Evolutionary conservation across 2,113 vertebrate genomes (phyloP).

Genomic region (Ophthalmolycus amberensis): DNA sequence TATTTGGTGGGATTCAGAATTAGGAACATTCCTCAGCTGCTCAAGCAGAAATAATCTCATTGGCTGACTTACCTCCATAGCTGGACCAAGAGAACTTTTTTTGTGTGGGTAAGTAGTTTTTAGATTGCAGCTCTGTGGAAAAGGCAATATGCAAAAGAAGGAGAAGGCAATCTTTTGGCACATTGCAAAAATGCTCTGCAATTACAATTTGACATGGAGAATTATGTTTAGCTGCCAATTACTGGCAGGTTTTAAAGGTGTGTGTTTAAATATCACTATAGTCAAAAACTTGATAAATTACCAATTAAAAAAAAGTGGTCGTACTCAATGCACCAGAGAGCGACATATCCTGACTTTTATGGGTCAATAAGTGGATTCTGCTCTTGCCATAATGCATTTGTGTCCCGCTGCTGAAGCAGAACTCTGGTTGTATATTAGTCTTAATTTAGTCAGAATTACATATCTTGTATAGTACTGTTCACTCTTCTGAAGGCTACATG

Average conservation of each 20-base stretch:
- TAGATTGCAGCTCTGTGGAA: conserved; percentile 32
- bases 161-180: conserved; percentile 14
- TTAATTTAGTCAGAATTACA: background rate
- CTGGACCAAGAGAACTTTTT: conserved; percentile 24
- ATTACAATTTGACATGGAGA: conserved; percentile 3
- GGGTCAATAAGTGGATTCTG: background rate
- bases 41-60: conserved; percentile 68
- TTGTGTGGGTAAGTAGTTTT: conserved; percentile 42
- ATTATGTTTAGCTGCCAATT: background rate
- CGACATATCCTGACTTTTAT: background rate
- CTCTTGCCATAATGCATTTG: background rate
- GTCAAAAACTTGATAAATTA: background rate
- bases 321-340: background rate
- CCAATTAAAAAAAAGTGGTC: background rate
- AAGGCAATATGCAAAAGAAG: conserved; percentile 10
- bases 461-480: background rate
- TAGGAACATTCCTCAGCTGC: conserved; percentile 62
- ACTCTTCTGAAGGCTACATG: background rate
- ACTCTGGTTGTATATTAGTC: background rate
- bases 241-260: background rate
- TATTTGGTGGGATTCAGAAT: conserved; percentile 43
- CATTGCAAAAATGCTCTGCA: background rate
- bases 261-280: background rate
- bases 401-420: too few relatives aligned
- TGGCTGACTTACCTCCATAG: conserved; percentile 53